These are phyloP conservation scores for Coenobita brevimanus DNA, from an alignment of 1,140 invertebrate genomes.

Conservation along the genomic window DNA sequence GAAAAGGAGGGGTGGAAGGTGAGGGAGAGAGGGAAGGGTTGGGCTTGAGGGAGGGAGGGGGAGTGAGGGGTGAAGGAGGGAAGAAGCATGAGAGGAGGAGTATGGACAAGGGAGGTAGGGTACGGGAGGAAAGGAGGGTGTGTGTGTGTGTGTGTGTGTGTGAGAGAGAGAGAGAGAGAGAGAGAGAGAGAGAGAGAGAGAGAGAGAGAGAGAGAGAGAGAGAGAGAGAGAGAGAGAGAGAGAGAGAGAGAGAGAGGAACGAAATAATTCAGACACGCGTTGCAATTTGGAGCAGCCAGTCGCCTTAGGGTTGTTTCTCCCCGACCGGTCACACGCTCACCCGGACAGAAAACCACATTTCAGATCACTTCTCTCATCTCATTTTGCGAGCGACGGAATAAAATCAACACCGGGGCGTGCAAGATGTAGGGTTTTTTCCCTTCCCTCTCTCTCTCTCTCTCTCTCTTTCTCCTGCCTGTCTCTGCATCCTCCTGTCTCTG, in stretches of 20 bases:
- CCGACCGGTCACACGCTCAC: background rate
- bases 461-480: too few relatives aligned
- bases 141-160: background rate
- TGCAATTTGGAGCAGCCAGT: too few relatives aligned
- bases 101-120: background rate
- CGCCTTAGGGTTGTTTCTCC: background rate
- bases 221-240: background rate
- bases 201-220: background rate
- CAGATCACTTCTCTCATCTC: conserved; percentile 48
- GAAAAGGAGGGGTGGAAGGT: background rate
- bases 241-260: background rate
- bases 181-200: background rate
- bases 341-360: conserved; percentile 38
- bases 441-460: too few relatives aligned
- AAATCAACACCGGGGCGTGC: conserved; percentile 34
- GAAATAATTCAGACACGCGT: too few relatives aligned
- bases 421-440: too few relatives aligned
- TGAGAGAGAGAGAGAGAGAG: background rate
- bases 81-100: background rate
- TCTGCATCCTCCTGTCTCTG: too few relatives aligned
- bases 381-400: conserved; percentile 30
- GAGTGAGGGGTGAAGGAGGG: background rate
- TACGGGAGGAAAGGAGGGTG: background rate
- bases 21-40: background rate
- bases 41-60: background rate